A percentile compares a stretch with the other conserved stretches of the same genome.
phyloP scores from a whole-genome alignment of 2,888 invertebrate genomes.

The Cephonodes hylas region DNA sequence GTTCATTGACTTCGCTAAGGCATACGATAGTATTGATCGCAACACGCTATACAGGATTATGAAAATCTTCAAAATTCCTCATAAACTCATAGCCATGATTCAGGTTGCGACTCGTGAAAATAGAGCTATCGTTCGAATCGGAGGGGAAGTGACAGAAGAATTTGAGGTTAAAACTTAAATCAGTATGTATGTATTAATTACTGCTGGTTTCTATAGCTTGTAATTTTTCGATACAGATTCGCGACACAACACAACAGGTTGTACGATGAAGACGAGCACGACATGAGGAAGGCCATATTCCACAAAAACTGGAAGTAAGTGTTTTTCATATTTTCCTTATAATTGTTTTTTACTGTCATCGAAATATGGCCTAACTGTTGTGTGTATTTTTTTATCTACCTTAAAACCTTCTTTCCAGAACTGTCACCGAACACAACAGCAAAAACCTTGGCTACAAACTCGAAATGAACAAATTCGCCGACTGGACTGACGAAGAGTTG shows the following conservation, averaged over 20 bases:
- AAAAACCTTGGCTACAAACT: constrained; percentile 44
- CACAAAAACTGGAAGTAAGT: constrained; percentile 46
- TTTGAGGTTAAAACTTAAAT: too few species aligned
- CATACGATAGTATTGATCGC: too few species aligned
- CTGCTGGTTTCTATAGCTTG: not conserved
- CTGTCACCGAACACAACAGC: constrained; percentile 45
- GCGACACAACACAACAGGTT: constrained; percentile 38
- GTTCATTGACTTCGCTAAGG: too few species aligned
- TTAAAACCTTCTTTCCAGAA: too few species aligned
- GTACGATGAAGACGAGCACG: constrained; percentile 38
- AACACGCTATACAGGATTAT: too few species aligned
- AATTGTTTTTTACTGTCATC: not conserved
- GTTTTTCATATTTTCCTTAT: not conserved
- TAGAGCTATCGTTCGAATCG: too few species aligned
- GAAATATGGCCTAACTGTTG: too few species aligned
- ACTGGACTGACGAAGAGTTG: constrained; percentile 38
- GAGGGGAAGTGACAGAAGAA: too few species aligned
- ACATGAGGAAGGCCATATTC: constrained; percentile 42
- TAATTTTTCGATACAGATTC: constrained; percentile 30
- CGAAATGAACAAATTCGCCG: constrained; percentile 47
- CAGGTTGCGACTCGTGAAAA: too few species aligned
- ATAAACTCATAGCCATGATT: too few species aligned
- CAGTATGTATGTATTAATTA: too few species aligned
- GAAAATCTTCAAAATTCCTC: too few species aligned
- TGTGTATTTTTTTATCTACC: not conserved